Evolutionary conservation across 1,140 invertebrate genomes (phyloP), one percentile per base, ranked within the genome.

Genomic region (Oncopodura yosiiana): DNA sequence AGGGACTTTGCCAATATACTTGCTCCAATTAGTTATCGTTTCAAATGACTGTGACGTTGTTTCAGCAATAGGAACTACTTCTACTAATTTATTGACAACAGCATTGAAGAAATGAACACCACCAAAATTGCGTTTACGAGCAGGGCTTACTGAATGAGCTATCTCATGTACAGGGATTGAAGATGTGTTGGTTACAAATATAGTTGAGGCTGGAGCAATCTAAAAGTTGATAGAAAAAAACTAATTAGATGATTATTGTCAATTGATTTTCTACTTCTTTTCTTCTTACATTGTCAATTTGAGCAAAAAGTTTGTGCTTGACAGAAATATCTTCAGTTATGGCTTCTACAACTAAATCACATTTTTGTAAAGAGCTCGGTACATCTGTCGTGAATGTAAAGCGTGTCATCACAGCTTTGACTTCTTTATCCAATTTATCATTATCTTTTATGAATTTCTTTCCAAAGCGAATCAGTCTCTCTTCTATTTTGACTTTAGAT

Each of bases 101-200:
- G 80, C 79, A 66, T 81, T 80, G 64, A 81, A 81, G 65, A 81
- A 81, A 66, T 81, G 79, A 2, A 81, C 65, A 14, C 79, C 79
- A 34, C 74, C 78, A 69, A 79, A 79, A 29, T 70, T 66, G 57
- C 78, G 72, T 56, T 68, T 60, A 53, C 76, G 64, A 23, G 70
- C 53, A 19, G 75, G 69, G 18, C 37, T 45, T 18, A 46, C 34
- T 24, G 71, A 65, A 53, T 61, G 55, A 14, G 75, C 74, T 45
- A 81, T 79, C 44, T 77, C 78, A 78, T 18, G 79, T 80, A 64
- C 81, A 81, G 45, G 75, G 76, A 9, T 72, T 69, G 65, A 82
- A 75, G 49, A 67, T 65, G 16, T 66, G 61, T 30, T 45, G 45
- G 24, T 55, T 38, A 49, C 44, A n/a, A 46, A 49, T 44, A 51